phyloP scores from a whole-genome alignment of 2,113 vertebrate genomes.

The Fregata magnificens region DNA sequence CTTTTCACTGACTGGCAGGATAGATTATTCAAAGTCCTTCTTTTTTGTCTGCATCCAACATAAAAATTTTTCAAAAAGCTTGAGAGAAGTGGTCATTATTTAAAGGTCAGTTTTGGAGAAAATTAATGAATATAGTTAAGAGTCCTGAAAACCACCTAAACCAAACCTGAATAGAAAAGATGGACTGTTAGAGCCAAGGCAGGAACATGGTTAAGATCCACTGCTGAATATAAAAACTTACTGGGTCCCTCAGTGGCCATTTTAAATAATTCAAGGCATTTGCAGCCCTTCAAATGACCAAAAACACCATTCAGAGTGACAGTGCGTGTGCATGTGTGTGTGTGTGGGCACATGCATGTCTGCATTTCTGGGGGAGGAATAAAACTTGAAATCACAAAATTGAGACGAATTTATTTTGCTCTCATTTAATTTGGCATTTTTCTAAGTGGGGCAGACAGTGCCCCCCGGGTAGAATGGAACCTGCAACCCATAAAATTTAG shows the following conservation, averaged over 20 bases:
- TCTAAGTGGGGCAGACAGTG: background rate
- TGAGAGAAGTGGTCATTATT: background rate
- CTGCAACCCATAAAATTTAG: background rate
- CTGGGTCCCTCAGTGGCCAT: background rate
- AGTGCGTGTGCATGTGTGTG: background rate
- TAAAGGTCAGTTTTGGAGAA: background rate
- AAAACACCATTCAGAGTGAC: background rate
- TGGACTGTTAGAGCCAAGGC: background rate
- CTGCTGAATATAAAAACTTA: background rate
- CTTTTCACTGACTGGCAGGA: background rate
- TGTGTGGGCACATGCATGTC: accelerated
- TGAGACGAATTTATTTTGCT: background rate
- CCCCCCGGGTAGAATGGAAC: background rate
- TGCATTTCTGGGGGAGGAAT: background rate
- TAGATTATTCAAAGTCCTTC: background rate
- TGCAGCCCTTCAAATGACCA: background rate
- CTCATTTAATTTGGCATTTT: background rate
- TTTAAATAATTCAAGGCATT: background rate
- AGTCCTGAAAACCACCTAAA: background rate
- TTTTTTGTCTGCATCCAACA: background rate
- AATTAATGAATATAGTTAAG: background rate
- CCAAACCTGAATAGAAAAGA: background rate
- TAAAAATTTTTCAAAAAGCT: background rate
- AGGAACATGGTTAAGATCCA: background rate
- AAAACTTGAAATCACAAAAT: background rate